A percentile compares a stretch with the other conserved stretches of the same genome.
Conservation (phyloP, 2,113 vertebrate species). For the Machaerirhynchus nigripectus region DNA sequence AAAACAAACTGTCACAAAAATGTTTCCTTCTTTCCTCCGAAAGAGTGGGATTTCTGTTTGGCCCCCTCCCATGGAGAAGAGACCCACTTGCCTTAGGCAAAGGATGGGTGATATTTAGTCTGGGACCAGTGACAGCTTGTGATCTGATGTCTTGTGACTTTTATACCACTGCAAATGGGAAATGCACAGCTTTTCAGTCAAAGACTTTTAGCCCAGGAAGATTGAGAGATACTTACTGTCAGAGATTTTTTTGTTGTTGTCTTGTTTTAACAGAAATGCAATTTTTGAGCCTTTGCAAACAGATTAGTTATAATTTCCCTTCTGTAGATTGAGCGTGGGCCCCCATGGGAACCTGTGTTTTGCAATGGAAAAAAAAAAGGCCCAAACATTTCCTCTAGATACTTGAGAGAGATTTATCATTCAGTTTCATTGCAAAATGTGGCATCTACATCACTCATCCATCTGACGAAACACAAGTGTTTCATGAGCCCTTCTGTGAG, state of each 20-base stretch:
- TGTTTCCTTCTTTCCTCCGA: constrained; percentile 19
- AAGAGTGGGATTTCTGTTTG: constrained; percentile 1
- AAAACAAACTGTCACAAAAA: constrained; percentile 32
- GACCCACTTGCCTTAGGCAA: neutral
- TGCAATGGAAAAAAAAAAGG: neutral
- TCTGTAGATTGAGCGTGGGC: neutral
- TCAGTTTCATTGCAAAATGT: neutral
- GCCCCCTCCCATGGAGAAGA: neutral
- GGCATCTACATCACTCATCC: neutral
- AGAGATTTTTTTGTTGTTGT: neutral
- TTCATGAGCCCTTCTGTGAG: neutral
- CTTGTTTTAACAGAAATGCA: neutral
- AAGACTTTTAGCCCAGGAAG: constrained; percentile 6
- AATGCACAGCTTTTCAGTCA: neutral
- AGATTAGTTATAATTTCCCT: neutral
- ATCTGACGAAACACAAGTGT: neutral
- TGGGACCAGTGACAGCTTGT: neutral
- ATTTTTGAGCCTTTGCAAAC: neutral
- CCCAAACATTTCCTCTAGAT: neutral
- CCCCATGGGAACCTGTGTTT: neutral
- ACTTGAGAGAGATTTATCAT: neutral
- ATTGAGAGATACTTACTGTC: neutral
- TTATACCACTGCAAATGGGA: neutral
- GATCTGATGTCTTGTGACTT: constrained; percentile 27
- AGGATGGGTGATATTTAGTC: constrained; percentile 11